Percentiles rank a stretch among this genome's conserved stretches.
Conservation (phyloP, 2,113 vertebrate species). For the Pseudorhombus dupliciocellatus region DNA sequence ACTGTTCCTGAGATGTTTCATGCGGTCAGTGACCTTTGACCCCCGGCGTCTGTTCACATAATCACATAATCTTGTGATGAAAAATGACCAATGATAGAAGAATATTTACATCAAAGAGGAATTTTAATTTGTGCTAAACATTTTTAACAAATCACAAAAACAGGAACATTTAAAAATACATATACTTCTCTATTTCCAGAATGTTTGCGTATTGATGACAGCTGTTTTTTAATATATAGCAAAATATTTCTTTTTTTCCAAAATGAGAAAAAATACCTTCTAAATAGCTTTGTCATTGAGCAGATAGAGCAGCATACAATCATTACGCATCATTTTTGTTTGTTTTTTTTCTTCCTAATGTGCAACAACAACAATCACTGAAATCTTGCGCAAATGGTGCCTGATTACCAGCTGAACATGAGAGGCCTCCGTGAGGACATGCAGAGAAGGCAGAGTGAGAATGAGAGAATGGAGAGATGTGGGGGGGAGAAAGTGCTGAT, state of each 20-base stretch:
- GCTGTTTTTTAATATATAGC: conserved; percentile 61
- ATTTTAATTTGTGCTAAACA: conserved; percentile 81
- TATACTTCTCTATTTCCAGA: conserved; percentile 74
- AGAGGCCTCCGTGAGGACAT: conserved; percentile 44
- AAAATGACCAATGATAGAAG: conserved; percentile 12
- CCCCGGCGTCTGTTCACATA: too few species aligned
- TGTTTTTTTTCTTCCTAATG: conserved; percentile 38
- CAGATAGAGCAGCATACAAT: conserved; percentile 76
- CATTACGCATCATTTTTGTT: conserved; percentile 59
- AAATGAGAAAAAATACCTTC: conserved; percentile 71
- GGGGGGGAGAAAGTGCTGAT: conserved; percentile 40
- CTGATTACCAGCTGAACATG: conserved; percentile 61
- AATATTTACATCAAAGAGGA: conserved; percentile 60
- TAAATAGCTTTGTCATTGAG: conserved; percentile 73
- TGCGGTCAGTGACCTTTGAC: too few species aligned
- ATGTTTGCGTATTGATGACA: conserved; percentile 72
- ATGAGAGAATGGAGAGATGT: conserved; percentile 10
- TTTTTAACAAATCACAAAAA: conserved; percentile 77
- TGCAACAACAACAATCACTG: conserved; percentile 73
- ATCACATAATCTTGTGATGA: background rate
- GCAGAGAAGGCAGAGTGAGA: conserved; percentile 49
- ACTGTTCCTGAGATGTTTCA: too few species aligned
- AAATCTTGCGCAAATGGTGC: conserved; percentile 50
- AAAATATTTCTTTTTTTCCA: conserved; percentile 67
- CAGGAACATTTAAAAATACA: conserved; percentile 78